These are phyloP conservation scores for Calephelis nemesis DNA, from an alignment of 1,140 invertebrate genomes.

Conservation along the genomic window DNA sequence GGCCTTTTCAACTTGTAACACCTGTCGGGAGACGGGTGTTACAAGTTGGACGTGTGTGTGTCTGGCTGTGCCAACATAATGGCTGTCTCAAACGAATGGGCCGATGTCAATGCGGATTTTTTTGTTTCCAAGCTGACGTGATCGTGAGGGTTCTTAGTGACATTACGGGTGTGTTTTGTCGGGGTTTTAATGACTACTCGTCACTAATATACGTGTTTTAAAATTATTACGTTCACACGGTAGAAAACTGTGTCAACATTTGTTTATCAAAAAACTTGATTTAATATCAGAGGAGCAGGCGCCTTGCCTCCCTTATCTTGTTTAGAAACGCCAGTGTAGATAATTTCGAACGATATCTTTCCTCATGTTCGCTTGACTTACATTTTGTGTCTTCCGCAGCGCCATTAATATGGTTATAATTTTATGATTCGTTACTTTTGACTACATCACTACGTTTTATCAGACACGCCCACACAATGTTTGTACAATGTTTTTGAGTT, in stretches of 20 bases:
- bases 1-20: too few relatives aligned
- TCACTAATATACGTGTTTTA: background rate
- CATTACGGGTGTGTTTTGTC: too few relatives aligned
- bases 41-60: too few relatives aligned
- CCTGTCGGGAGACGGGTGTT: too few relatives aligned
- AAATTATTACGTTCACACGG: conserved; percentile 41
- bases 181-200: background rate
- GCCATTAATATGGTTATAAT: background rate
- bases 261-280: conserved; percentile 67
- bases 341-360: conserved; percentile 60
- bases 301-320: conserved; percentile 58
- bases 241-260: conserved; percentile 61
- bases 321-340: conserved; percentile 55
- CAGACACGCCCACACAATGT: conserved; percentile 36
- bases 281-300: conserved; percentile 58
- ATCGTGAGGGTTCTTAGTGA: too few relatives aligned
- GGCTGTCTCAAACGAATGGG: too few relatives aligned
- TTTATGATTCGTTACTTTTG: conserved; percentile 26
- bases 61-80: too few relatives aligned
- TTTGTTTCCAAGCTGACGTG: too few relatives aligned
- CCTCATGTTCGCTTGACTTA: conserved; percentile 28
- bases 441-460: conserved; percentile 33
- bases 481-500: conserved; percentile 25
- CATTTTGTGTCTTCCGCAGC: background rate
- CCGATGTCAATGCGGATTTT: too few relatives aligned